Evolutionary conservation across 2,113 vertebrate species (phyloP).

Genomic region (Odobenus rosmarus): DNA sequence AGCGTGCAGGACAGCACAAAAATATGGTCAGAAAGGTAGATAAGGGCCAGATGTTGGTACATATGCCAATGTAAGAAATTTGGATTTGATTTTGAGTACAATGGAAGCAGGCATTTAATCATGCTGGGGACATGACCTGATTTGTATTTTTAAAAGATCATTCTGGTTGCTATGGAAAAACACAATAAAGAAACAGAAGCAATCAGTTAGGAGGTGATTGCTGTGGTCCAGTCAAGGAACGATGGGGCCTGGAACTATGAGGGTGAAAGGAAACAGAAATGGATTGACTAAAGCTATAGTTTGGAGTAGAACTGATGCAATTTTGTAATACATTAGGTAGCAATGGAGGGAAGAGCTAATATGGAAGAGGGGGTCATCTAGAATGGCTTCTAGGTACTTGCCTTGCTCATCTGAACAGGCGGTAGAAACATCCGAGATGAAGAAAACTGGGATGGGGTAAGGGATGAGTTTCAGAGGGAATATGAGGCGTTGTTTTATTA

Average conservation of each 20-base stretch:
- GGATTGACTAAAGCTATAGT: not conserved
- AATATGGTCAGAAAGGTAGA: not conserved
- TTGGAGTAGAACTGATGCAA: not conserved
- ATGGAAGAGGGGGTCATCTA: not conserved
- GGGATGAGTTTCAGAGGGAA: not conserved
- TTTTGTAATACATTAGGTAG: not conserved
- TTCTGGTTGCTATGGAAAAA: not conserved
- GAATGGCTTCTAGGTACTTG: not conserved
- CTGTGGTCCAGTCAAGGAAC: not conserved
- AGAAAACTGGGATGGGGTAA: not conserved
- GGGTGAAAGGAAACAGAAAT: not conserved
- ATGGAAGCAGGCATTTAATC: not conserved
- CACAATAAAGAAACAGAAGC: not conserved
- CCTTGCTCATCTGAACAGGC: not conserved
- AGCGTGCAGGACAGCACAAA: not conserved
- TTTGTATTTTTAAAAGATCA: not conserved
- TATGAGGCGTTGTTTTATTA: accelerated
- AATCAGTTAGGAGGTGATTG: not conserved
- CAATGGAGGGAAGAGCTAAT: accelerated
- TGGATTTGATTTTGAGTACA: not conserved
- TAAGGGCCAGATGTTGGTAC: not conserved
- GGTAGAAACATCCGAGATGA: not conserved
- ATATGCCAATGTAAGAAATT: not conserved
- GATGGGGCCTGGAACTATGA: not conserved
- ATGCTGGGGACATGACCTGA: not conserved